Evolutionary conservation across 1,140 invertebrate genomes (phyloP), one percentile per base, ranked within the genome.

Genomic region (Orius insidiosus): DNA sequence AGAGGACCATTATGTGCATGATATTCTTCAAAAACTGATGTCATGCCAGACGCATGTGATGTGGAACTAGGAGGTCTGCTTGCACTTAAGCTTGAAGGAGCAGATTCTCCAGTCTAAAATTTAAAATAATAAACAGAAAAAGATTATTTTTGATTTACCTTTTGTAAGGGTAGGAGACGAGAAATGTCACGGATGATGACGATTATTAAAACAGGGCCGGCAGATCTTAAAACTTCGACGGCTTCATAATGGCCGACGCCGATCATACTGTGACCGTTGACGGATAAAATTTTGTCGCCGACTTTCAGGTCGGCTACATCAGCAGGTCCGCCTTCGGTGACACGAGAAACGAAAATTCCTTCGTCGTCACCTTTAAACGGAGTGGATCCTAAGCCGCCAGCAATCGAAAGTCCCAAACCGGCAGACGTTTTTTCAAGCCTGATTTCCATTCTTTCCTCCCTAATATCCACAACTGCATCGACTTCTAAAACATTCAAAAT

Each of bases 281-380:
- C 93, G 49, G 80, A 80, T 31, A 96, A 58, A 49, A 98, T 80
- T 70, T 96, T 96, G 63, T 98, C 94, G 40, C 89, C 90, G 55
- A 85, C 78, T 61, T 71, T 71, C 5, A 94, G 69, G 34, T 86
- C 88, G 36, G 83, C 79, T 38, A 72, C 56, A 52, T 84, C 80
- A 4, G 88, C 85, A 48, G 88, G 85, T 30, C 86, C 87, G 61
- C 78, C 84, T 56, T 85, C 77, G 9, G 88, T 86, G 32, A 98
- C 85, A 59, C 85, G 72, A 1, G 84, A 87, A 61, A 88, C 86
- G 60, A 90, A 88, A 55, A 90, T 86, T 51, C 85, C 83, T 58
- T 95, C 88, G 64, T 97, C 92, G 54, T 92, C 79, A 10, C 87
- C 88, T 62, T 85, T 81, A 65, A 84, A 96, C 1, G 93, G 89